Percentiles rank a stretch among this genome's conserved stretches.
Evolutionary conservation across 2,888 invertebrate genomes (phyloP).

Genomic region (Leptopilina syphax): DNA sequence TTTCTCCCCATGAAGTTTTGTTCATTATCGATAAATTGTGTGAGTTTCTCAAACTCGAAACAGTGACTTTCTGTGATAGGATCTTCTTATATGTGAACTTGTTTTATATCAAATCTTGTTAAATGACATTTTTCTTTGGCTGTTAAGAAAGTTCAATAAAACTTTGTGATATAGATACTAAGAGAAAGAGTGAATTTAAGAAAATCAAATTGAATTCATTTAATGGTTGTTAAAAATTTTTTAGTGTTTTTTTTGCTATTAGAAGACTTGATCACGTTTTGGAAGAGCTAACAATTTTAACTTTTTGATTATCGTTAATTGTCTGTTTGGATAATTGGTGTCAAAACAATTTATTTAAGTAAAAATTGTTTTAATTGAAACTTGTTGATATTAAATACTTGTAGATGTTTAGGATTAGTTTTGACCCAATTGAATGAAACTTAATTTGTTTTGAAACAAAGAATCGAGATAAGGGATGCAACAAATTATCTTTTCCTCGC

Average conservation of each 20-base stretch:
- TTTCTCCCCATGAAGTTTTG: slow-evolving; percentile 4
- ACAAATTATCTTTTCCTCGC: slow-evolving; percentile 51
- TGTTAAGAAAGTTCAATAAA: slow-evolving; percentile 29
- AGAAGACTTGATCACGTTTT: no score
- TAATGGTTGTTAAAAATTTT: no score
- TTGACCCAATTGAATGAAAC: no score
- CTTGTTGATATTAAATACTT: no score
- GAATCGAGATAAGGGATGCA: neutral
- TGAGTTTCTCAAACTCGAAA: neutral
- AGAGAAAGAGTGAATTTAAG: neutral
- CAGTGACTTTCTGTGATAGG: neutral
- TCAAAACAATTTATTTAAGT: neutral
- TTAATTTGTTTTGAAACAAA: no score
- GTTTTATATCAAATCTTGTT: slow-evolving; percentile 32
- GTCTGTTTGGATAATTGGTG: neutral
- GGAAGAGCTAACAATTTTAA: no score
- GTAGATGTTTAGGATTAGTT: no score
- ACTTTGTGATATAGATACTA: neutral
- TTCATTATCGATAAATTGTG: slow-evolving; percentile 16
- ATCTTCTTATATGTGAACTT: slow-evolving; percentile 13
- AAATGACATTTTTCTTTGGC: slow-evolving; percentile 18
- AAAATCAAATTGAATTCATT: neutral
- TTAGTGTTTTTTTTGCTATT: no score
- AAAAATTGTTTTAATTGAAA: no score
- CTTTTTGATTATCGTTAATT: no score